Percentiles rank a stretch among this genome's conserved stretches.
phyloP scores from a whole-genome alignment of 1,140 invertebrate species.

The Tetramorium simillimum region DNA sequence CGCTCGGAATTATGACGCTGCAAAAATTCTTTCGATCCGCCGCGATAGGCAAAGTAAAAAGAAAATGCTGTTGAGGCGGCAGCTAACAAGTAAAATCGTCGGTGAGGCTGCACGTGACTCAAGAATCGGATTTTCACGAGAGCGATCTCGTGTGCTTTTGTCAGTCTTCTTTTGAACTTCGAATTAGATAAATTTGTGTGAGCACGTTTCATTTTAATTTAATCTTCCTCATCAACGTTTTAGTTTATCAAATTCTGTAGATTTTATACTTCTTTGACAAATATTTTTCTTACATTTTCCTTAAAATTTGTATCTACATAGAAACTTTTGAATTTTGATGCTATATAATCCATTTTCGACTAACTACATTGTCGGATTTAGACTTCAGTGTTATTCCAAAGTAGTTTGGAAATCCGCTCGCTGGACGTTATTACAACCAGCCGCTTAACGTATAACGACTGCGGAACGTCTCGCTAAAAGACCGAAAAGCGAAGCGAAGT shows the following conservation, averaged over 20 bases:
- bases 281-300: neutral
- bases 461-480: slow-evolving; percentile 26
- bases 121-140: neutral
- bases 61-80: neutral
- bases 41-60: slow-evolving; percentile 32
- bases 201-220: neutral
- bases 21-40: slow-evolving; percentile 52
- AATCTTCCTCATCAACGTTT: neutral
- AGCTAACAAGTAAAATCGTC: slow-evolving; percentile 42
- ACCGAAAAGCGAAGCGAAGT: slow-evolving; percentile 24
- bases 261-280: neutral
- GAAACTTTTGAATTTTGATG: slow-evolving; percentile 17
- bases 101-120: slow-evolving; percentile 22
- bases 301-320: slow-evolving; percentile 5
- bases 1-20: slow-evolving; percentile 51
- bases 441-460: slow-evolving; percentile 36
- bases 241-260: neutral
- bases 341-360: slow-evolving; percentile 31
- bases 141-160: neutral
- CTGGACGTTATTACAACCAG: slow-evolving; percentile 45
- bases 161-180: neutral
- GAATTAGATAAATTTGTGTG: neutral
- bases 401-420: slow-evolving; percentile 53
- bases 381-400: slow-evolving; percentile 30
- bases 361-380: slow-evolving; percentile 12